Conservation (phyloP, 2,113 vertebrate genomes). For the Platysteira castanea region DNA sequence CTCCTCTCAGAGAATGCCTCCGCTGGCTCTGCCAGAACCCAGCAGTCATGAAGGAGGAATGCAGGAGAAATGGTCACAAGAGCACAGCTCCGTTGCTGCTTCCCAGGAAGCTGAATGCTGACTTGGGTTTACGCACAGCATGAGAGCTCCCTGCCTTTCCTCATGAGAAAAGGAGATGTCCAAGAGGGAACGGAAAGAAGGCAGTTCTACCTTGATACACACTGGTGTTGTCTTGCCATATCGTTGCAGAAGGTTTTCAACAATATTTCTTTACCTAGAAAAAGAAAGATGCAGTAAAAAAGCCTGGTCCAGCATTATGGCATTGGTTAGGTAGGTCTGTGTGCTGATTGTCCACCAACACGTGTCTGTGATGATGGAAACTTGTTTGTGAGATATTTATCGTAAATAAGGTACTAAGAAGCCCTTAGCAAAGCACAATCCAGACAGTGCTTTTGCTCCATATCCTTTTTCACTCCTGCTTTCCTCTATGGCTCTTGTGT, state of each 20-base stretch:
- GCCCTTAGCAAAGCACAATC: not conserved
- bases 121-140: not conserved
- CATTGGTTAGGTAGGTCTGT: not conserved
- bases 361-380: not conserved
- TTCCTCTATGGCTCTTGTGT: not conserved
- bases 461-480: not conserved
- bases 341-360: no score
- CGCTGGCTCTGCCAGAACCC: not conserved
- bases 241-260: not conserved
- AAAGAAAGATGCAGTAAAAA: not conserved
- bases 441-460: not conserved
- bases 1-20: not conserved
- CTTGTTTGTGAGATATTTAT: not conserved
- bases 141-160: not conserved
- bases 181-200: not conserved
- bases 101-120: fast-evolving
- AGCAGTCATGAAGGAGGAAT: not conserved
- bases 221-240: not conserved
- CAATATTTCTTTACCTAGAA: not conserved
- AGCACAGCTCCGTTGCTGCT: not conserved
- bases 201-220: not conserved
- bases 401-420: not conserved
- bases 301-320: fast-evolving
- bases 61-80: not conserved
- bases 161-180: not conserved